Evolutionary conservation across 2,797 vertebrate species (phyloP), one percentile per base, ranked within the genome.

Genomic region (Uromys caudimaculatus): DNA sequence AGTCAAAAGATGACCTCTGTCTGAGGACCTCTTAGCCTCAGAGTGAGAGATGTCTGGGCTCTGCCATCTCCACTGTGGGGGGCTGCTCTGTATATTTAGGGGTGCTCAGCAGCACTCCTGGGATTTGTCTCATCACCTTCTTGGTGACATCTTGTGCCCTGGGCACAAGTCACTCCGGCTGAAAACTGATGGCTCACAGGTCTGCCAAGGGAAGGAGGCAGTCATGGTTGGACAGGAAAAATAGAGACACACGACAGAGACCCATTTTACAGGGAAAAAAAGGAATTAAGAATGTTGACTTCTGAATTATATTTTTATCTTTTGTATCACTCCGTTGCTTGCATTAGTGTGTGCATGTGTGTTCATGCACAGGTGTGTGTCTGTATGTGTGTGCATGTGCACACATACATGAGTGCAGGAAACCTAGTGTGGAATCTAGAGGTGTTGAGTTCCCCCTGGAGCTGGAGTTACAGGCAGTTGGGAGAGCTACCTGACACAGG

Each of bases 11-110:
- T 0, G 50, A 4, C 9, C 0, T 0, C 11, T 16, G 35, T 1
- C 10, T 71, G 27, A 16, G 58, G 13, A 5, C 14, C 4, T 13
- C 77, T 69, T 17, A 29, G 69, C 38, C 29, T 73, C 10, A 5
- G 75, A 4, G 27, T 52, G 1, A 0, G 8, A 35, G 29, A 27
- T 2, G 7, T 9, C 4, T n/a, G 47, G 69, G 67, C 50, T n/a
- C 2, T 0, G 19, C 1, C 3, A 13, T 21, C 3, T 19, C 71
- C n/a, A 2, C 0, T 0, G 10, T 32, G 13, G 64, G 67, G 64
- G 69, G 50, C 21, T 67, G 38, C 44, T 38, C 17, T 27, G 27
- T 13, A 13, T 6, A 11, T 17, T 24, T 0, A 0, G 14, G 78
- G 27, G 8, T n/a, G 47, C 6, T 52, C 0, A 3, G 75, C 2